phyloP scores from a whole-genome alignment of 2,888 invertebrate species.

The Ganaspis brasiliensis region DNA sequence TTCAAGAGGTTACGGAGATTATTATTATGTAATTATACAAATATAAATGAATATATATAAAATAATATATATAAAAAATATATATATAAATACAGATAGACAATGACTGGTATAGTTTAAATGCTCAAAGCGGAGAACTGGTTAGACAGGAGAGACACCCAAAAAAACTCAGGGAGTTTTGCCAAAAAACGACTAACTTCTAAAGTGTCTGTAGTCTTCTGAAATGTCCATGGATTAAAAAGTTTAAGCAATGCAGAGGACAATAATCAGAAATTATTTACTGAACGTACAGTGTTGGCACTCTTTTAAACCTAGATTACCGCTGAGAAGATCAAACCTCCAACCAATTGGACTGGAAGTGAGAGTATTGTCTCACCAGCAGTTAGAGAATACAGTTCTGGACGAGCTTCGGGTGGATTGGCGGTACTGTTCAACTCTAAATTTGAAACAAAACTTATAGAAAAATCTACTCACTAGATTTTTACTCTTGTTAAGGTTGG shows the following conservation, averaged over 20 bases:
- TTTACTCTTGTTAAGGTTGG: too few relatives aligned
- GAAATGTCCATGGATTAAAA: slow-evolving; percentile 10
- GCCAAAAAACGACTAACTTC: neutral
- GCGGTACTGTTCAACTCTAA: too few relatives aligned
- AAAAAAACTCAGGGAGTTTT: neutral
- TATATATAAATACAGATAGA: too few relatives aligned
- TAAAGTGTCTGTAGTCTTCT: neutral
- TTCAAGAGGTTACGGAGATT: too few relatives aligned
- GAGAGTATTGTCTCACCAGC: too few relatives aligned
- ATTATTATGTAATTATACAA: too few relatives aligned
- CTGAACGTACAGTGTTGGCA: neutral
- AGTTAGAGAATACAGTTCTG: neutral
- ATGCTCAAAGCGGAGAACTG: neutral
- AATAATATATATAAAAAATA: too few relatives aligned
- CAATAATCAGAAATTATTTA: too few relatives aligned
- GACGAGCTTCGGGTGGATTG: neutral
- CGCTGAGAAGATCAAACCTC: neutral
- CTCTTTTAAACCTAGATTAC: neutral
- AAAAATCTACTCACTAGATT: too few relatives aligned
- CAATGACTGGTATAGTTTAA: neutral
- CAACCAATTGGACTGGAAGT: neutral
- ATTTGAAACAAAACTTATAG: too few relatives aligned
- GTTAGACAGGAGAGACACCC: neutral
- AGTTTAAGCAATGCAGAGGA: neutral
- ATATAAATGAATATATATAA: too few relatives aligned